A percentile compares a stretch with the other conserved stretches of the same genome.
These are phyloP conservation scores for Pleuronectes platessa DNA, from an alignment of 2,113 vertebrate genomes.

Conservation along the genomic window DNA sequence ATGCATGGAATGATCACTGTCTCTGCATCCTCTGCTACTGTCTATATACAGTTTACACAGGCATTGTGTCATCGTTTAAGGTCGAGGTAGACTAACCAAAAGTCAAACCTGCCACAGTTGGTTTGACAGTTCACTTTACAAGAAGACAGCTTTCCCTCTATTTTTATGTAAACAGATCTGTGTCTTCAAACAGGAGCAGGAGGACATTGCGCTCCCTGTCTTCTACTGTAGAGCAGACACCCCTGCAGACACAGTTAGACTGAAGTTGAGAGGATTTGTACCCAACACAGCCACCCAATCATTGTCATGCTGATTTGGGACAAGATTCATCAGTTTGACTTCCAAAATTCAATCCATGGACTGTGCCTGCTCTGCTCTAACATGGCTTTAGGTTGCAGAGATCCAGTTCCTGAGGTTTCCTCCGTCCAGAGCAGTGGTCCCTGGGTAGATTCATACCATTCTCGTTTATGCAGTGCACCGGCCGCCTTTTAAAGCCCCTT, in stretches of 20 bases:
- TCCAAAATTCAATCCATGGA: neutral
- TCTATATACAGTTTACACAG: conserved; percentile 17
- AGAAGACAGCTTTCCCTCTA: conserved; percentile 15
- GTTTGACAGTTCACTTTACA: conserved; percentile 51
- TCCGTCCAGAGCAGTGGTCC: conserved; percentile 88
- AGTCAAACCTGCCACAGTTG: conserved; percentile 45
- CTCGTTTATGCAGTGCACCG: conserved; percentile 82
- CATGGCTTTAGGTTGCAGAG: conserved; percentile 90
- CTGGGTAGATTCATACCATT: conserved; percentile 83
- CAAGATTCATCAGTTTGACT: neutral
- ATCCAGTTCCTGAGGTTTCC: conserved; percentile 97
- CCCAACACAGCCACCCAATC: too few relatives aligned
- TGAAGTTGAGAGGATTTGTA: conserved; percentile 19
- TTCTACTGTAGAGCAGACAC: conserved; percentile 1
- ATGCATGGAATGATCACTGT: neutral
- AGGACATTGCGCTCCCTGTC: conserved; percentile 3
- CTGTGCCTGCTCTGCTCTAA: conserved; percentile 67
- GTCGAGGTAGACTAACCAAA: conserved; percentile 61
- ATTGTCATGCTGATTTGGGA: too few relatives aligned
- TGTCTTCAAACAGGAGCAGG: conserved; percentile 30
- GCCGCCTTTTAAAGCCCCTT: conserved; percentile 90
- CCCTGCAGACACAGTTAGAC: conserved; percentile 15
- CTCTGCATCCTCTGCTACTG: neutral
- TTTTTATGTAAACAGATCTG: conserved; percentile 26
- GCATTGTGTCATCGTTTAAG: conserved; percentile 35